Evolutionary conservation across 2,797 vertebrate species (phyloP), one percentile per base, ranked within the genome.

Genomic region (Nannoperca australis): DNA sequence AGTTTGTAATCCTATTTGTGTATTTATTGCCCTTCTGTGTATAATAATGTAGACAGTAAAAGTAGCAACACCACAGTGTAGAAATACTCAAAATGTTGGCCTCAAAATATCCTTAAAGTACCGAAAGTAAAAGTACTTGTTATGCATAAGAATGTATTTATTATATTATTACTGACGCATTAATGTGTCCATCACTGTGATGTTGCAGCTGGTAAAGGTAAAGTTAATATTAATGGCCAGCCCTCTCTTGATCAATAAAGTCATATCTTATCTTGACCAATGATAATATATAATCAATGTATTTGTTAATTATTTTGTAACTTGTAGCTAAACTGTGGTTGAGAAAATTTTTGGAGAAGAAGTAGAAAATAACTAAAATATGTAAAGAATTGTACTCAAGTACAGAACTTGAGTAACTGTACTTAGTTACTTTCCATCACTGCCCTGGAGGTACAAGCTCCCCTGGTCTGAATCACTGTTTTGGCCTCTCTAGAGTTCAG

Each of bases 161-260:
- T 38, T 1, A 47, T 38, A 24, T 18, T 27, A 32, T 4, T 50
- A 45, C 40, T 27, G 11, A 49, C 30, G 5, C 32, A 47, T 50
- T 50, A 20, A 69, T 47, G 13, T 69, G 3, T 34, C 3, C 27
- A 47, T 47, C 2, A 24, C 14, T 47, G 45, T 56, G 17, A 47
- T 59, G 68, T 5, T 50, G 55, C 45, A 50, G n/a, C 32, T 34
- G 27, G 13, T 58, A 34, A 47, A 47, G 24, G 9, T 24, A 14
- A 44, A 11, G 55, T 30, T 27, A 12, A 27, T 60, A 49, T 38
- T 20, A 70, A 50, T 50, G 3, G n/a, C 17, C 45, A 32, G 30
- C 30, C 30, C 30, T 5, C 30, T n/a, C n/a, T n/a, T n/a, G 69
- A 61, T 50, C 47, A 42, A 71, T 61, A 11, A 61, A 30, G 14